Percentiles rank a stretch among this genome's conserved stretches.
Evolutionary conservation across 2,888 invertebrate species (phyloP).

Genomic region (Criorhina ranunculi): DNA sequence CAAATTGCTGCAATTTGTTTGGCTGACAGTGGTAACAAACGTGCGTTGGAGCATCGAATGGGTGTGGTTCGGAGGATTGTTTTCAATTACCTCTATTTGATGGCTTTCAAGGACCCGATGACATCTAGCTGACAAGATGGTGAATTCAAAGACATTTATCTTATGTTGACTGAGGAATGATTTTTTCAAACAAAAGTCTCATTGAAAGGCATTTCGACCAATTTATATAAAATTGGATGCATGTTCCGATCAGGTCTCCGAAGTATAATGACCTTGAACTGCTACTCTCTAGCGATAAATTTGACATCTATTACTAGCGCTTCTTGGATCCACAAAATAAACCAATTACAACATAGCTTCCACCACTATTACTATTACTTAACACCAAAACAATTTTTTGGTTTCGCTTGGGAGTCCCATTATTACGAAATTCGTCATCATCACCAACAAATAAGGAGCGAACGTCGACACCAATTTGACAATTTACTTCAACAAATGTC

Average conservation of each 20-base stretch:
- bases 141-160: slow-evolving; percentile 19
- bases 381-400: slow-evolving; percentile 31
- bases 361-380: slow-evolving; percentile 42
- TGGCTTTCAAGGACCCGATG: slow-evolving; percentile 31
- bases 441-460: slow-evolving; percentile 64
- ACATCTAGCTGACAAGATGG: slow-evolving; percentile 53
- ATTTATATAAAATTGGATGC: not conserved
- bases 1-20: slow-evolving; percentile 80
- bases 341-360: slow-evolving; percentile 51
- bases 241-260: too few species aligned
- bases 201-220: too few species aligned
- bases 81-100: slow-evolving; percentile 67
- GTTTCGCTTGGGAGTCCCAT: slow-evolving; percentile 48
- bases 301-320: slow-evolving; percentile 25
- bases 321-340: slow-evolving; percentile 22
- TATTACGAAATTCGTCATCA: slow-evolving; percentile 61
- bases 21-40: slow-evolving; percentile 78
- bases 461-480: slow-evolving; percentile 67
- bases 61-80: slow-evolving; percentile 31
- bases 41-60: slow-evolving; percentile 27
- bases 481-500: slow-evolving; percentile 38
- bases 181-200: too few species aligned
- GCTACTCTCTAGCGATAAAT: slow-evolving; percentile 14
- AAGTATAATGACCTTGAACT: slow-evolving; percentile 57
- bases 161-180: not conserved